These are phyloP conservation scores for Cladopsammia gracilis DNA, from an alignment of 64 coral and sea anemone genomes.

Conservation along the genomic window DNA sequence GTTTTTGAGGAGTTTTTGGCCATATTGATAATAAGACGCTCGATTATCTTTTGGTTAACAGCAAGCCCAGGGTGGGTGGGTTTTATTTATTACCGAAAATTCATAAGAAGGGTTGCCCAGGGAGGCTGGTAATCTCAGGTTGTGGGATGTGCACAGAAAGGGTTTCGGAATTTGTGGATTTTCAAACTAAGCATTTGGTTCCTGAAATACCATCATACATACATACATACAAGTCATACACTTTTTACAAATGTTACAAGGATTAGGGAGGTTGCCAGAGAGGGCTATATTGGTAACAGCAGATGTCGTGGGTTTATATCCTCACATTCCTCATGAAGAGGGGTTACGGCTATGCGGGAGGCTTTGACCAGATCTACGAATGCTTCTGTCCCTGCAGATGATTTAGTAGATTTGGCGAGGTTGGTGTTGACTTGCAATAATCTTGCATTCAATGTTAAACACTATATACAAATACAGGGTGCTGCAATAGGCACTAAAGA, in stretches of 20 bases:
- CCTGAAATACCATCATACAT: slow-evolving; percentile 26
- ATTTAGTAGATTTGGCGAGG: slow-evolving; percentile 43
- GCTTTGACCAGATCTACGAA: slow-evolving; percentile 2
- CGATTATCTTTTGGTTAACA: too few species aligned
- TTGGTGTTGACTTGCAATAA: slow-evolving; percentile 48
- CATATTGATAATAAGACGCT: too few species aligned
- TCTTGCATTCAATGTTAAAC: slow-evolving; percentile 41
- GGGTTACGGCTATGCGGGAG: slow-evolving; percentile 32
- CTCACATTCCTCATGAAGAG: slow-evolving; percentile 56
- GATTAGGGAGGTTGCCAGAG: neutral
- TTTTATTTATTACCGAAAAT: slow-evolving; percentile 45
- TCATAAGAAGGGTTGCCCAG: slow-evolving; percentile 11
- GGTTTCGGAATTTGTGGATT: slow-evolving; percentile 35
- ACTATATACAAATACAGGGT: slow-evolving; percentile 33
- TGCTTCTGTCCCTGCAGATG: too few species aligned
- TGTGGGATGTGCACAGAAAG: neutral
- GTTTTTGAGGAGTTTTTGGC: too few species aligned
- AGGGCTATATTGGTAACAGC: slow-evolving; percentile 9
- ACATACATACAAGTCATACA: slow-evolving; percentile 13
- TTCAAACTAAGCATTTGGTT: slow-evolving; percentile 8
- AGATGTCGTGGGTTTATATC: slow-evolving; percentile 35
- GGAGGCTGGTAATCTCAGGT: slow-evolving; percentile 20
- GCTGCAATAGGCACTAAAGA: slow-evolving; percentile 27
- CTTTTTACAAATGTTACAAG: neutral
- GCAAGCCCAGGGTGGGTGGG: neutral